Evolutionary conservation across 1,140 invertebrate genomes (phyloP).

Genomic region (Protaetia brevitarsis): DNA sequence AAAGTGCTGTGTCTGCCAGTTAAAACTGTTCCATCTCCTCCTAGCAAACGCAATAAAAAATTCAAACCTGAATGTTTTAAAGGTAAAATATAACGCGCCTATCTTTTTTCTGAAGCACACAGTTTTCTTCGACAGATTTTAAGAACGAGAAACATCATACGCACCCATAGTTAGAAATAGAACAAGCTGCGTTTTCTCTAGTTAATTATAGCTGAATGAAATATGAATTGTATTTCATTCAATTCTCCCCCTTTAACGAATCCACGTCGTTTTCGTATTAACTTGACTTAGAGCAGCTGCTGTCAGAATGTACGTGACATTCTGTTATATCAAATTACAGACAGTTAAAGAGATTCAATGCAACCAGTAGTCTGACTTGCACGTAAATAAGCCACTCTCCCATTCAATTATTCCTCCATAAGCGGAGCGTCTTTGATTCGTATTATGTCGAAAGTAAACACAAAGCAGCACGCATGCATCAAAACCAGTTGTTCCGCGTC

Average conservation of each 20-base stretch:
- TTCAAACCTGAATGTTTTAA: no score
- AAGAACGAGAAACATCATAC: no score
- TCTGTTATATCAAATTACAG: conserved; percentile 13
- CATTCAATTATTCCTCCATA: conserved; percentile 10
- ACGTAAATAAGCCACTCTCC: conserved; percentile 1
- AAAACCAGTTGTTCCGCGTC: conserved; percentile 1
- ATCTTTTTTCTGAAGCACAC: no score
- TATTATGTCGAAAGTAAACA: background rate
- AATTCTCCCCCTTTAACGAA: background rate
- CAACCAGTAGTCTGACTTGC: background rate
- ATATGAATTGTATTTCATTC: conserved; percentile 1
- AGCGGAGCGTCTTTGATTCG: background rate
- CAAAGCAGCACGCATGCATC: conserved; percentile 1
- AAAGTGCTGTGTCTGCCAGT: no score
- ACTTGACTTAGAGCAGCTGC: background rate
- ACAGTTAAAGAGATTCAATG: background rate
- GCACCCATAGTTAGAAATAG: no score
- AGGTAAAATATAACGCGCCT: no score
- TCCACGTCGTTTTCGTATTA: background rate
- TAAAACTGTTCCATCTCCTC: no score
- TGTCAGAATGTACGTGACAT: conserved; percentile 6
- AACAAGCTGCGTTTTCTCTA: conserved; percentile 5
- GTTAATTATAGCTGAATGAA: background rate
- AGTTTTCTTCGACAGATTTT: no score
- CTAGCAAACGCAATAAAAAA: no score